Evolutionary conservation across 2,113 vertebrate species (phyloP), one percentile per base, ranked within the genome.

Genomic region (Proteles cristata): DNA sequence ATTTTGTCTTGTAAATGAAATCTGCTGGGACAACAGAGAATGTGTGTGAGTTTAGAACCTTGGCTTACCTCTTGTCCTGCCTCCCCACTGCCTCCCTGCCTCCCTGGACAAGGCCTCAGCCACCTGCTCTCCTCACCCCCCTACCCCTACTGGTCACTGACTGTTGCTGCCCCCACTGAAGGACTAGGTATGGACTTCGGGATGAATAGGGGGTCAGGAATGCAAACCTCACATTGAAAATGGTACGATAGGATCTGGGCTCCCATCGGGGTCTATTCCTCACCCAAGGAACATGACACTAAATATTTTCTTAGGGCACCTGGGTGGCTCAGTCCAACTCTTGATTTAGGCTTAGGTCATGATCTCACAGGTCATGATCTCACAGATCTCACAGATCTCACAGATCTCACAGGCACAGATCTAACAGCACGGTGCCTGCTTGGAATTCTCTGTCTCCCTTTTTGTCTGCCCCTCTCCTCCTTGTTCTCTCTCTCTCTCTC

Each of bases 91-190:
- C 2, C 26, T n/a, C 25, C 17, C 19, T 43, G 73, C 5, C 10
- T 53, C 31, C 25, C 25, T 35, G 55, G 26, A 53, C 26, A 65
- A 43, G 7, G 48, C 43, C 21, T 88, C 6, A 14, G 35, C 15
- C 9, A 4, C 17, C 3, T 7, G 15, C 23, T 45, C 2, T 12
- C 39, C 35, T 31, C 16, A 10, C 39, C 31, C 10, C 16, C 2
- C 45, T 19, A 12, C 39, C 17, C 33, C 43, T 61, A 53, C 28
- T 31, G 3, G 1, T 25, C 84, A 68, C 9, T 4, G n/a, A 69
- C 10, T 28, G 7, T 5, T 4, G 9, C 48, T 73, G 10, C 5
- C 6, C 16, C 5, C 3, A 9, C 2, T 43, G 4, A 5, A 9
- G 12, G 1, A 4, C 26, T 76, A 25, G 15, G 4, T 1, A 9